phyloP scores from a whole-genome alignment of 2,888 invertebrate species.

The Stictocephala bisonia region DNA sequence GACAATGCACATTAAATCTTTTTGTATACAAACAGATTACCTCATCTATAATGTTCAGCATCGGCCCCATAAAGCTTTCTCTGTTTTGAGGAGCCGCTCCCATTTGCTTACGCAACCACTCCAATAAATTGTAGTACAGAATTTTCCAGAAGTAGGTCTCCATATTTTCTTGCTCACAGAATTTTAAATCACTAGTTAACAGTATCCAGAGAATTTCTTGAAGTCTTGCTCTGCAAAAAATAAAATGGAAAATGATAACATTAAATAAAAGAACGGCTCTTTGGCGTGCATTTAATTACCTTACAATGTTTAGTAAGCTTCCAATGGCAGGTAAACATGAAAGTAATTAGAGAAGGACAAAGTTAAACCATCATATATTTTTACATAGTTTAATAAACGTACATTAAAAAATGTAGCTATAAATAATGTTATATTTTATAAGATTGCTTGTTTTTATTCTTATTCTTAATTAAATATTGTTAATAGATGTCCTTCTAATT shows the following conservation, averaged over 20 bases:
- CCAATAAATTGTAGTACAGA: conserved; percentile 88
- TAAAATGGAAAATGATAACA: not conserved
- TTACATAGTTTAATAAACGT: too few relatives aligned
- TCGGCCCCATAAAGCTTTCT: conserved; percentile 73
- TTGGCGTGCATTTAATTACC: too few relatives aligned
- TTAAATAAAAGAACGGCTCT: too few relatives aligned
- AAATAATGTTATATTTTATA: too few relatives aligned
- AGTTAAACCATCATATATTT: too few relatives aligned
- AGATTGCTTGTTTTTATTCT: too few relatives aligned
- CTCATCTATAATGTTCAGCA: conserved; percentile 80
- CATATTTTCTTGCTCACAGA: conserved; percentile 86
- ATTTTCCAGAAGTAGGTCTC: conserved; percentile 94
- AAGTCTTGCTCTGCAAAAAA: conserved; percentile 66
- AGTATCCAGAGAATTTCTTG: conserved; percentile 76
- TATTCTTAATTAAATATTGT: too few relatives aligned
- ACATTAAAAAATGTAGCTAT: too few relatives aligned
- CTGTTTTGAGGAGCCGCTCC: conserved; percentile 72
- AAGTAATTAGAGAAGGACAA: too few relatives aligned
- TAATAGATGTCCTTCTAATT: too few relatives aligned
- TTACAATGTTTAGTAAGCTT: too few relatives aligned
- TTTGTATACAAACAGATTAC: conserved; percentile 58
- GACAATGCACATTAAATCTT: not conserved
- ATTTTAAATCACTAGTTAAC: conserved; percentile 82
- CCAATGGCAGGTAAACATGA: too few relatives aligned
- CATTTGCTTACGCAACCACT: conserved; percentile 79